Evolutionary conservation across 2,888 invertebrate species (phyloP).

Genomic region (Drosophila nr. perissopoda): DNA sequence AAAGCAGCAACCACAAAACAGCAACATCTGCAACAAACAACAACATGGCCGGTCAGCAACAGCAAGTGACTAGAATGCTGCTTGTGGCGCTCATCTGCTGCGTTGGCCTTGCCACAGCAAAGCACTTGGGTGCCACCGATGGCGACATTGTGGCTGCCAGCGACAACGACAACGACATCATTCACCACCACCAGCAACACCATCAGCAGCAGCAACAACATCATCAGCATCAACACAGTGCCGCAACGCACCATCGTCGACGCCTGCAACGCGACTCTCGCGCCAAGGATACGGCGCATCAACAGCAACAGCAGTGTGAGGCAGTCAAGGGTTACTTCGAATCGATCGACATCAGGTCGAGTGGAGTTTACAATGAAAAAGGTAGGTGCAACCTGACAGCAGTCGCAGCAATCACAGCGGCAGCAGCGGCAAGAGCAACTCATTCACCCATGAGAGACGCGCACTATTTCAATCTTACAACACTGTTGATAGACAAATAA

Average conservation of each 20-base stretch:
- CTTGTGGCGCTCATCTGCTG: slow-evolving; percentile 53
- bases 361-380: slow-evolving; percentile 82
- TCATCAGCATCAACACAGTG: slow-evolving; percentile 68
- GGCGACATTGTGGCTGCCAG: slow-evolving; percentile 42
- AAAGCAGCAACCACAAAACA: slow-evolving; percentile 35
- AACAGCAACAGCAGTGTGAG: slow-evolving; percentile 78
- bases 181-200: slow-evolving; percentile 17
- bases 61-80: slow-evolving; percentile 47
- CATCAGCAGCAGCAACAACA: slow-evolving; percentile 45
- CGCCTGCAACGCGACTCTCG: slow-evolving; percentile 81
- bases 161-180: slow-evolving; percentile 33
- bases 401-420: not conserved
- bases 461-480: not conserved
- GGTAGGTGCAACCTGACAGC: slow-evolving; percentile 60
- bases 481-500: too few relatives aligned
- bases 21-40: slow-evolving; percentile 24
- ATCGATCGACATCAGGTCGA: slow-evolving; percentile 83
- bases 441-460: slow-evolving; percentile 6
- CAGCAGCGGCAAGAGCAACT: not conserved
- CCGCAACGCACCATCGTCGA: slow-evolving; percentile 72
- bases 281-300: slow-evolving; percentile 64
- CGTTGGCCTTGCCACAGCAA: slow-evolving; percentile 57
- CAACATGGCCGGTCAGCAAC: slow-evolving; percentile 52
- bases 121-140: slow-evolving; percentile 53
- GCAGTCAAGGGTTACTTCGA: slow-evolving; percentile 82